Conservation (phyloP, 1,140 invertebrate species). For the Sitobion miscanthi region DNA sequence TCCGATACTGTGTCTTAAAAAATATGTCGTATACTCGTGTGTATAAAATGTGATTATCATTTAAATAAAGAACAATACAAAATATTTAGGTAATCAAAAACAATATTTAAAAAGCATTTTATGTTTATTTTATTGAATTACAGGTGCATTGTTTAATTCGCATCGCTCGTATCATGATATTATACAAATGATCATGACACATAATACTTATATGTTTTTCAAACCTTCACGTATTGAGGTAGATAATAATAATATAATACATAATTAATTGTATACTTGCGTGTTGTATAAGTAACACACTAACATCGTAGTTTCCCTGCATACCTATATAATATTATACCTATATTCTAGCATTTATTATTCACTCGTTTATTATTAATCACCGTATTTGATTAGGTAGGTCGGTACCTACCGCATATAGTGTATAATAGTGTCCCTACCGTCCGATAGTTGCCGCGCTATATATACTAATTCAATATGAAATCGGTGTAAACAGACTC, state of each 20-base stretch:
- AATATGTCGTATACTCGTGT: too few relatives aligned
- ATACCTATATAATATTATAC: not conserved
- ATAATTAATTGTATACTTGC: not conserved
- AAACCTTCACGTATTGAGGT: not conserved
- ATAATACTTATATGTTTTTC: not conserved
- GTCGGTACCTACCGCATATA: not conserved
- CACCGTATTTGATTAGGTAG: not conserved
- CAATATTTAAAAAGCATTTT: not conserved
- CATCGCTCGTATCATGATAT: not conserved
- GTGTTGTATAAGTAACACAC: not conserved
- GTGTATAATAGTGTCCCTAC: not conserved
- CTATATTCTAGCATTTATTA: not conserved
- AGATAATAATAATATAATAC: not conserved
- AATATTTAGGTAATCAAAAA: not conserved
- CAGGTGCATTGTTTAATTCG: not conserved
- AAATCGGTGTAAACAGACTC: not conserved
- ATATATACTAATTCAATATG: not conserved
- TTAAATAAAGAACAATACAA: too few relatives aligned
- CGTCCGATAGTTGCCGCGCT: not conserved
- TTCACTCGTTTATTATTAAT: not conserved
- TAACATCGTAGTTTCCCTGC: not conserved
- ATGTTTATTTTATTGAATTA: not conserved
- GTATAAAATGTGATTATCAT: too few relatives aligned
- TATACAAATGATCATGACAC: not conserved
- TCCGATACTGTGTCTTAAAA: too few relatives aligned